Conservation (phyloP, 2,113 vertebrate species). For the Rhea pennata region DNA sequence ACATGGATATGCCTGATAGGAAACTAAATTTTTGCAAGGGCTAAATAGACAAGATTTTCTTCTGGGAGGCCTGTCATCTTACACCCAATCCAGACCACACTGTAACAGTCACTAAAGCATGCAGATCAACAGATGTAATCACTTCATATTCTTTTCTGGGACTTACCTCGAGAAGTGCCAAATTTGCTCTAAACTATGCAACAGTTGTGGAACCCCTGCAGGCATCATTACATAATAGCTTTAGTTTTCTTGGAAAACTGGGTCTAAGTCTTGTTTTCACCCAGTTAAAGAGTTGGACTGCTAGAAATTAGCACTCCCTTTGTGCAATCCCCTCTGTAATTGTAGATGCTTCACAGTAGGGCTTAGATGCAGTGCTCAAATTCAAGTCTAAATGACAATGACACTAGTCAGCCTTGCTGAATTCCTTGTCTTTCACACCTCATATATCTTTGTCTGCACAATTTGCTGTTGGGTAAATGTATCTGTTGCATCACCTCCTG, state of each 20-base stretch:
- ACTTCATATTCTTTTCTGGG: slow-evolving; percentile 28
- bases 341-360: background rate
- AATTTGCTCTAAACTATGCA: slow-evolving; percentile 55
- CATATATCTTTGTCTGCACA: background rate
- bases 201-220: slow-evolving; percentile 44
- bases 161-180: slow-evolving; percentile 47
- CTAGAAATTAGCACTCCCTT: slow-evolving; percentile 41
- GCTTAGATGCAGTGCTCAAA: background rate
- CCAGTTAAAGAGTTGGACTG: slow-evolving; percentile 12
- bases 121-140: slow-evolving; percentile 36
- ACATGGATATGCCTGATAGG: background rate
- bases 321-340: background rate
- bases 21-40: slow-evolving; percentile 2
- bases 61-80: background rate
- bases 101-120: slow-evolving; percentile 1
- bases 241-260: slow-evolving; percentile 17
- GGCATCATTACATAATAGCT: slow-evolving; percentile 53
- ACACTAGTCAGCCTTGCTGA: background rate
- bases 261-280: slow-evolving; percentile 41
- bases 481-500: background rate
- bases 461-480: background rate
- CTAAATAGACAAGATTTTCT: background rate
- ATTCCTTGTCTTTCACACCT: background rate
- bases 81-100: background rate
- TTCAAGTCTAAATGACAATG: slow-evolving; percentile 6